Evolutionary conservation across 2,797 vertebrate species (phyloP).

Genomic region (Petrocephalus schoutedeni): DNA sequence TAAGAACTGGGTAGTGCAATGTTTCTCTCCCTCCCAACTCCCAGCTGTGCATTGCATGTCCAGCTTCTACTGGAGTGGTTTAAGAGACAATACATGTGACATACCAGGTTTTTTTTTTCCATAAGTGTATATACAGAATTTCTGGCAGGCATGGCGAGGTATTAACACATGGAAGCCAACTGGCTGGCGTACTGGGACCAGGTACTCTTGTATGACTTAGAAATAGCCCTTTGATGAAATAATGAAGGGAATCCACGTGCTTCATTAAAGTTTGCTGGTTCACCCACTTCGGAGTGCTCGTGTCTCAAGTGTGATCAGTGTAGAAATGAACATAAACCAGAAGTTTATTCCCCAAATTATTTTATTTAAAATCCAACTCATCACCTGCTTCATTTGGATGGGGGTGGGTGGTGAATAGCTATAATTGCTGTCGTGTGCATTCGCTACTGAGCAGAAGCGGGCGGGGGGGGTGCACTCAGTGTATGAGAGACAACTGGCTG

Average conservation of each 20-base stretch:
- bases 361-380: constrained; percentile 67
- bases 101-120: neutral
- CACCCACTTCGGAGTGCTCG: neutral
- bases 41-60: too few relatives aligned
- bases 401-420: constrained; percentile 30
- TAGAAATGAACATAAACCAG: neutral
- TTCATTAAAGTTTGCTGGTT: neutral
- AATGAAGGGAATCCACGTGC: too few relatives aligned
- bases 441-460: constrained; percentile 23
- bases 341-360: constrained; percentile 50
- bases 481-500: constrained; percentile 42
- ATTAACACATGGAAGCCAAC: neutral
- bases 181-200: neutral
- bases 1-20: neutral
- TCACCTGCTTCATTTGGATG: constrained; percentile 46
- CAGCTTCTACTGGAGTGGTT: neutral
- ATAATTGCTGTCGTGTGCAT: constrained; percentile 31
- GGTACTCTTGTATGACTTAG: neutral
- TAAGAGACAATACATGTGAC: neutral
- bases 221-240: neutral
- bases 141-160: too few relatives aligned
- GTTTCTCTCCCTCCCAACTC: too few relatives aligned
- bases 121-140: neutral
- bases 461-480: constrained; percentile 30
- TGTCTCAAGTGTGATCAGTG: neutral